Conservation (phyloP, 2,113 vertebrate genomes). For the Ahaetulla prasina region DNA sequence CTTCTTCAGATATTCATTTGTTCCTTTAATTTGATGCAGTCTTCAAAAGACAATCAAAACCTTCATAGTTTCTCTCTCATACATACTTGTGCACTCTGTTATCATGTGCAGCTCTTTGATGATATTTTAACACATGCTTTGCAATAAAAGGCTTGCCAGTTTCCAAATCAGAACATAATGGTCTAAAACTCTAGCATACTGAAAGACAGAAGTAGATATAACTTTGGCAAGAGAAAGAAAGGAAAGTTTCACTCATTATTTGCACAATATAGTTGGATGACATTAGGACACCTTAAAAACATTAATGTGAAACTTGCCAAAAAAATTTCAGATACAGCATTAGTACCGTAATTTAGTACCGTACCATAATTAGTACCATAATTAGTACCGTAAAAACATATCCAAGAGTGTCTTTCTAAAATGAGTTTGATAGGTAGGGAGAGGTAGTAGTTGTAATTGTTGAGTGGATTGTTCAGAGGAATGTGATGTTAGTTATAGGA, state of each 20-base stretch:
- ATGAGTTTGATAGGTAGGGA: not conserved
- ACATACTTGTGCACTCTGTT: not conserved
- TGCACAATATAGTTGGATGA: not conserved
- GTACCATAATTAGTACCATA: no score
- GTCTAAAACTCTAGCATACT: not conserved
- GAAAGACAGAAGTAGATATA: not conserved
- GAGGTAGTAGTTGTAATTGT: not conserved
- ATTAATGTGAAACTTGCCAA: not conserved
- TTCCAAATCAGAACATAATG: not conserved
- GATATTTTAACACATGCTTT: not conserved
- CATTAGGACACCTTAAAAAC: not conserved
- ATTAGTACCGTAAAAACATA: no score
- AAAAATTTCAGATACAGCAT: not conserved
- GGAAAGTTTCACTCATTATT: not conserved
- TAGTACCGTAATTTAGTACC: no score
- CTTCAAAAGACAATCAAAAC: not conserved
- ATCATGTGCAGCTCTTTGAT: not conserved
- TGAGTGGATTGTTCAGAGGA: not conserved
- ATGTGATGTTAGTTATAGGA: not conserved
- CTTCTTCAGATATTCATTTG: not conserved
- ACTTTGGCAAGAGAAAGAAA: not conserved
- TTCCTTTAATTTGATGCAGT: not conserved
- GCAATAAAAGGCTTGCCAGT: not conserved
- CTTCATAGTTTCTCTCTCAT: not conserved
- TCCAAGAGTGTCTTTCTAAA: not conserved